A percentile compares a stretch with the other conserved stretches of the same genome.
Conservation (phyloP, 2,888 invertebrate species). For the Agrotis exclamationis region DNA sequence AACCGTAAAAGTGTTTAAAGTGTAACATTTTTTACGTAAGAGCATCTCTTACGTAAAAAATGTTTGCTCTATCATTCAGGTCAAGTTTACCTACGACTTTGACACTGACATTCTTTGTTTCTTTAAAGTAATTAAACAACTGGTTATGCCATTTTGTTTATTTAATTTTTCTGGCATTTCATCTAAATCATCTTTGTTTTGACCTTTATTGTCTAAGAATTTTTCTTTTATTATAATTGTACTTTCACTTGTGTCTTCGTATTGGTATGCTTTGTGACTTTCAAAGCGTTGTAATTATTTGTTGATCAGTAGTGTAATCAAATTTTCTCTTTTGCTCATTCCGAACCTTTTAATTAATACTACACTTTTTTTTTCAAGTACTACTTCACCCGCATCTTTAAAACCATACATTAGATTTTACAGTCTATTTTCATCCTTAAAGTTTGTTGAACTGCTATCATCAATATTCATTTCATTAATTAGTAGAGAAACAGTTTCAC, state of each 20-base stretch:
- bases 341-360: constrained; percentile 1
- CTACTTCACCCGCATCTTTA: background rate
- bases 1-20: too few relatives aligned
- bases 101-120: constrained; percentile 60
- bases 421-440: background rate
- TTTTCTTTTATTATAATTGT: constrained; percentile 29
- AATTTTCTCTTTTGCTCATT: constrained; percentile 34
- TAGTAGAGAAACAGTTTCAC: constrained; percentile 28
- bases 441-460: constrained; percentile 10
- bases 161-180: constrained; percentile 13
- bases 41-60: too few relatives aligned
- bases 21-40: too few relatives aligned
- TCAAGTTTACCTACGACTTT: constrained; percentile 72
- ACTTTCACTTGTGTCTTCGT: constrained; percentile 41
- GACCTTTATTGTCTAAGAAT: constrained; percentile 13
- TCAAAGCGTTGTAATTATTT: constrained; percentile 29
- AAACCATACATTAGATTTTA: background rate
- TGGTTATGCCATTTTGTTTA: constrained; percentile 10
- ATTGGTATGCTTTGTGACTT: constrained; percentile 35
- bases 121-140: constrained; percentile 29
- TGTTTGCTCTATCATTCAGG: constrained; percentile 71
- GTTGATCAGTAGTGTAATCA: constrained; percentile 26
- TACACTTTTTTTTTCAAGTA: background rate
- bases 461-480: constrained; percentile 8
- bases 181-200: constrained; percentile 5